A percentile compares a stretch with the other conserved stretches of the same genome.
Evolutionary conservation across 2,797 vertebrate genomes (phyloP).

Genomic region (Phyllotis vaccarum): DNA sequence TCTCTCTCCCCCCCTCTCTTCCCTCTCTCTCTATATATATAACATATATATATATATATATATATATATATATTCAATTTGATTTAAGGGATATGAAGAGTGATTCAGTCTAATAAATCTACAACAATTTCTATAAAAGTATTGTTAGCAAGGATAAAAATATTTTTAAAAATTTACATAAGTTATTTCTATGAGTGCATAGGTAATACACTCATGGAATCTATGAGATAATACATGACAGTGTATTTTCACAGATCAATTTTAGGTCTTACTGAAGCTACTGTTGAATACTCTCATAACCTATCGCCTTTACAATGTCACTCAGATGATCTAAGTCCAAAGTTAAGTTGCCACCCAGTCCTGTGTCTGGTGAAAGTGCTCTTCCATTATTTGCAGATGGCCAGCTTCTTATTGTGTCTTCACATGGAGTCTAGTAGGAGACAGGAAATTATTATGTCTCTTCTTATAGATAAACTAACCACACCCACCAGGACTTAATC

Average conservation of each 20-base stretch:
- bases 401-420: background rate
- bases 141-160: background rate
- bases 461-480: background rate
- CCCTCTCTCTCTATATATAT: no score
- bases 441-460: background rate
- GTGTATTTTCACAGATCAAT: background rate
- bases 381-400: background rate
- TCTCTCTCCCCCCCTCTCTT: no score
- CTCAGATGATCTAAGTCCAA: background rate
- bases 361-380: background rate
- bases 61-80: no score
- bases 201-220: background rate
- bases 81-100: background rate
- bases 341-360: no score
- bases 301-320: background rate
- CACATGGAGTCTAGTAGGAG: background rate
- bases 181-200: background rate
- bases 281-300: background rate
- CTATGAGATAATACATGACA: background rate
- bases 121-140: background rate
- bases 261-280: background rate
- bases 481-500: background rate
- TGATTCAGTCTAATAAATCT: background rate
- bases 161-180: slow-evolving; percentile 40
- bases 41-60: no score